These are phyloP conservation scores for Ammodytes dubius DNA, from an alignment of 2,113 vertebrate genomes.

Conservation along the genomic window DNA sequence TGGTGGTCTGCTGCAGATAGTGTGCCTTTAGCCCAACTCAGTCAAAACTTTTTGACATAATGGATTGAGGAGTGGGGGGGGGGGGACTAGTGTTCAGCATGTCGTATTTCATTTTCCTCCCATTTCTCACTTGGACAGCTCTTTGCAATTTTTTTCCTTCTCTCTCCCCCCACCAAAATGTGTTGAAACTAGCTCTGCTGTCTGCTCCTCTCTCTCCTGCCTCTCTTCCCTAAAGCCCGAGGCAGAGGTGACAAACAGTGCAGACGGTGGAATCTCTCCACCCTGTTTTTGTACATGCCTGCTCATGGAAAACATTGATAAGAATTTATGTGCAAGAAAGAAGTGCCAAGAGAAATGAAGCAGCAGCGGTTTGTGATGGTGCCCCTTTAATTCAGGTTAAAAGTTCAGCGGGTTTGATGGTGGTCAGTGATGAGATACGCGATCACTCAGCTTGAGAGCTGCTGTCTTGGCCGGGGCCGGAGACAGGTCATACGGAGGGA, in stretches of 20 bases:
- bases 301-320: slow-evolving; percentile 74
- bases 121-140: slow-evolving; percentile 81
- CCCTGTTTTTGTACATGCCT: slow-evolving; percentile 71
- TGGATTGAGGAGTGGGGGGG: slow-evolving; percentile 66
- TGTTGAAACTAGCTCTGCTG: slow-evolving; percentile 76
- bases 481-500: slow-evolving; percentile 75
- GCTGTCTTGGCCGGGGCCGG: slow-evolving; percentile 65
- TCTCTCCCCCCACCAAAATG: slow-evolving; percentile 26
- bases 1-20: slow-evolving; percentile 35
- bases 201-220: slow-evolving; percentile 55
- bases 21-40: slow-evolving; percentile 60
- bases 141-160: slow-evolving; percentile 44
- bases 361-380: neutral
- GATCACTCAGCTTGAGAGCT: slow-evolving; percentile 70
- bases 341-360: slow-evolving; percentile 42
- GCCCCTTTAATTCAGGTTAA: slow-evolving; percentile 54
- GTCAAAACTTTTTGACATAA: slow-evolving; percentile 72
- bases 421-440: slow-evolving; percentile 65
- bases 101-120: slow-evolving; percentile 73
- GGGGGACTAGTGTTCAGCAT: slow-evolving; percentile 36
- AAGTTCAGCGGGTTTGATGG: slow-evolving; percentile 66
- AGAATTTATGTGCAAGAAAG: slow-evolving; percentile 57
- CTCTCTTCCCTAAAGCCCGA: slow-evolving; percentile 62
- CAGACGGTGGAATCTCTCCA: slow-evolving; percentile 77
- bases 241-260: slow-evolving; percentile 72